Percentiles rank a stretch among this genome's conserved stretches.
Conservation (phyloP, 2,797 vertebrate species). For the Takifugu ocellatus region DNA sequence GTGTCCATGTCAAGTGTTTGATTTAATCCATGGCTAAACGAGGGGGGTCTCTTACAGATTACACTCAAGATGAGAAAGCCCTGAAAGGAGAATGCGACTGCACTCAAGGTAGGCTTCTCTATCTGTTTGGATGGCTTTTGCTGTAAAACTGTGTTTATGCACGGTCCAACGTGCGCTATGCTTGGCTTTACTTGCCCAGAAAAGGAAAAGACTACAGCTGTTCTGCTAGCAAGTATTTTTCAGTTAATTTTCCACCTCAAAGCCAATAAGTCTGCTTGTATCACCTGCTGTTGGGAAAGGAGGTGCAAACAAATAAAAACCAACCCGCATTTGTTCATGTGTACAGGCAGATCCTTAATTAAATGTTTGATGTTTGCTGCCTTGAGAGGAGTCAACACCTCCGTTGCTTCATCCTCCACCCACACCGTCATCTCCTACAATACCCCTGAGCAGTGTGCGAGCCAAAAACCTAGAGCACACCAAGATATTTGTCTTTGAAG, state of each 20-base stretch:
- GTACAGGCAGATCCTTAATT: slow-evolving; percentile 48
- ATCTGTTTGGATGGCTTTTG: neutral
- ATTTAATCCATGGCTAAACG: neutral
- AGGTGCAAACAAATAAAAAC: neutral
- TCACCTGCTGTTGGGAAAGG: slow-evolving; percentile 16
- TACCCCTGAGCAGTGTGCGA: slow-evolving; percentile 16
- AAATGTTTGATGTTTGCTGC: slow-evolving; percentile 46
- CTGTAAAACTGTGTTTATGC: neutral
- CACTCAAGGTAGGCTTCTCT: slow-evolving; percentile 78
- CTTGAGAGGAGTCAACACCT: slow-evolving; percentile 16
- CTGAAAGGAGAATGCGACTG: slow-evolving; percentile 93
- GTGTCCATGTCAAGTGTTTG: neutral
- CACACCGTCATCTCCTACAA: slow-evolving; percentile 21
- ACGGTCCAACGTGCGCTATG: too few relatives aligned
- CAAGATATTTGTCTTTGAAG: slow-evolving; percentile 4
- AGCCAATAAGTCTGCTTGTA: slow-evolving; percentile 26
- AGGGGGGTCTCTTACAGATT: slow-evolving; percentile 76
- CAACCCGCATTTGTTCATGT: slow-evolving; percentile 13
- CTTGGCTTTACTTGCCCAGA: neutral
- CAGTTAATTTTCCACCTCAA: slow-evolving; percentile 37
- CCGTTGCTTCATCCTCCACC: slow-evolving; percentile 25
- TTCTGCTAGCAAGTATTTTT: slow-evolving; percentile 44
- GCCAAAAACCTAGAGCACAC: slow-evolving; percentile 17
- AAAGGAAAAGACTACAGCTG: slow-evolving; percentile 40
- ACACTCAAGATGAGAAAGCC: slow-evolving; percentile 93